phyloP scores from a whole-genome alignment of 37 sponge, comb jelly and placozoan species.

The Haliclona indistincta region DNA sequence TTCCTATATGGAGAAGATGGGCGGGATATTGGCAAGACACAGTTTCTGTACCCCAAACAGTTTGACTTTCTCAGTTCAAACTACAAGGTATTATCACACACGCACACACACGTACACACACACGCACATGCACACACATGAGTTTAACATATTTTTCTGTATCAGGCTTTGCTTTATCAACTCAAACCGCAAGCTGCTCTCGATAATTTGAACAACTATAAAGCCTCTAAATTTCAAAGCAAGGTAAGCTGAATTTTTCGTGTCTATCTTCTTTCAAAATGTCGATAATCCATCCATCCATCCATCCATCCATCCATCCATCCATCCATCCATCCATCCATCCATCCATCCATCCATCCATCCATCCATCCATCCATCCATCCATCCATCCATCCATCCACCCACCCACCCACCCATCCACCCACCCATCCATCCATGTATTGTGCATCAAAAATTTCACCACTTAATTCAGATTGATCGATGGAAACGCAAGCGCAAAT shows the following conservation, averaged over 20 bases:
- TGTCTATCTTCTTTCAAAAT: too few species aligned
- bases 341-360: too few species aligned
- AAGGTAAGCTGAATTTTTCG: too few species aligned
- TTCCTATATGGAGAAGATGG: conserved; percentile 97
- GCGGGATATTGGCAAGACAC: conserved; percentile 77
- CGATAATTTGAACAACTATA: conserved; percentile 15
- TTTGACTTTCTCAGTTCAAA: conserved; percentile 79
- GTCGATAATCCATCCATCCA: background rate
- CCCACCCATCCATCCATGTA: too few species aligned
- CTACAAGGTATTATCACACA: conserved; percentile 39
- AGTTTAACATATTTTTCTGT: background rate
- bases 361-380: too few species aligned
- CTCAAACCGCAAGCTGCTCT: conserved; percentile 52
- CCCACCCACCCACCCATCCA: too few species aligned
- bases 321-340: too few species aligned
- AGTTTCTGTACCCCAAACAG: conserved; percentile 60
- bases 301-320: too few species aligned
- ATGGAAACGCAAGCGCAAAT: conserved; percentile 41
- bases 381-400: too few species aligned
- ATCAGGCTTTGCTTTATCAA: conserved; percentile 43
- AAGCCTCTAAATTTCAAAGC: conserved; percentile 45
- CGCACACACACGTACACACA: background rate
- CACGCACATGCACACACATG: background rate
- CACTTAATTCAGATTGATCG: conserved; percentile 40
- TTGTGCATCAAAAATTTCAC: background rate